Percentiles rank a stretch among this genome's conserved stretches.
These are phyloP conservation scores for Colletes gigas DNA, from an alignment of 1,140 invertebrate species.

Conservation along the genomic window DNA sequence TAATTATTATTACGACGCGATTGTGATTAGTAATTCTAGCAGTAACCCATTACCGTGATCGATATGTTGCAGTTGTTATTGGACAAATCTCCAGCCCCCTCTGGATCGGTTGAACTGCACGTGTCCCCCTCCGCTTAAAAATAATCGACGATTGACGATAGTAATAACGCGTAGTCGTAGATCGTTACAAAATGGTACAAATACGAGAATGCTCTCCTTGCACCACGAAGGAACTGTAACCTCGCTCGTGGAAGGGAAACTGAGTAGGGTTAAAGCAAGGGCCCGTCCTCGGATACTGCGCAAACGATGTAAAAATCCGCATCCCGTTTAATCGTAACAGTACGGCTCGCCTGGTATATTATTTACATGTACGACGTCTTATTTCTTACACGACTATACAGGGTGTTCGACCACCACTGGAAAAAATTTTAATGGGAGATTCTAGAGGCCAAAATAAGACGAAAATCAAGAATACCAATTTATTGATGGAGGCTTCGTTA, in stretches of 20 bases:
- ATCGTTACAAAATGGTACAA: slow-evolving; percentile 44
- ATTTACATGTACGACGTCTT: slow-evolving; percentile 11
- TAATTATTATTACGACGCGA: slow-evolving; percentile 30
- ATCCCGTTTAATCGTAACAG: slow-evolving; percentile 23
- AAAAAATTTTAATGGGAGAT: too few relatives aligned
- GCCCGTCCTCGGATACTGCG: not conserved
- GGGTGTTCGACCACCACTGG: too few relatives aligned
- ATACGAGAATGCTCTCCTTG: slow-evolving; percentile 19
- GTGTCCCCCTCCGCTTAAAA: not conserved
- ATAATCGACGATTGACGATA: slow-evolving; percentile 30
- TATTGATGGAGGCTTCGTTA: too few relatives aligned
- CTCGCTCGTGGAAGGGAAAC: not conserved
- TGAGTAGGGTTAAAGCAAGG: not conserved
- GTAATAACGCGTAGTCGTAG: slow-evolving; percentile 13
- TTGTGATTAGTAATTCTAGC: slow-evolving; percentile 41
- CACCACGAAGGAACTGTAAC: slow-evolving; percentile 30
- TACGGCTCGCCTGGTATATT: not conserved
- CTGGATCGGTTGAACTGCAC: slow-evolving; percentile 17
- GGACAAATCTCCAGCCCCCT: slow-evolving; percentile 14
- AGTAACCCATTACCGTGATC: slow-evolving; percentile 56
- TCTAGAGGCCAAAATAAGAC: too few relatives aligned
- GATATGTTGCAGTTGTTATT: slow-evolving; percentile 56
- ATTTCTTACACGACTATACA: slow-evolving; percentile 25
- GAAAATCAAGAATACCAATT: too few relatives aligned
- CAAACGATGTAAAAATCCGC: slow-evolving; percentile 55